Percentiles rank a stretch among this genome's conserved stretches.
Conservation (phyloP, 2,888 invertebrate species). For the Ctena decussata region DNA sequence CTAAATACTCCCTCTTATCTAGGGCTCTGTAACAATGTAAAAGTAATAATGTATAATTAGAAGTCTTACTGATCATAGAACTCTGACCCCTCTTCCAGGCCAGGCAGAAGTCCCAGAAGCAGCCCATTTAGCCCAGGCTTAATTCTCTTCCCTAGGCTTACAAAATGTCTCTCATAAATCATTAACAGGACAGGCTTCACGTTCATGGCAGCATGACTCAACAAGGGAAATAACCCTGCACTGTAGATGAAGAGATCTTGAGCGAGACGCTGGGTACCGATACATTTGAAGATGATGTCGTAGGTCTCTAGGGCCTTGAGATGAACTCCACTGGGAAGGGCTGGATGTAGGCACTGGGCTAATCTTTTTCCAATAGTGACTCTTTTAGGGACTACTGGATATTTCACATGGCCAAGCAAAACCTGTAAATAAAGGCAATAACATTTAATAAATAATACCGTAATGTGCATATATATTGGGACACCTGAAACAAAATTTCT, state of each 20-base stretch:
- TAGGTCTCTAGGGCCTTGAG: conserved; percentile 96
- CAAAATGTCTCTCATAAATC: conserved; percentile 95
- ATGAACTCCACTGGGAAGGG: conserved; percentile 96
- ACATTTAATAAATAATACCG: too few species aligned
- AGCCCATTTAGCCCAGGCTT: conserved; percentile 95
- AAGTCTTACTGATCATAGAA: conserved; percentile 92
- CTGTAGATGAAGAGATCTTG: conserved; percentile 94
- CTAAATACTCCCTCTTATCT: too few species aligned
- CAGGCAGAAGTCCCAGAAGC: conserved; percentile 95
- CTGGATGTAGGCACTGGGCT: conserved; percentile 97
- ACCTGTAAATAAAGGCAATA: conserved; percentile 90
- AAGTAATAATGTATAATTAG: too few species aligned
- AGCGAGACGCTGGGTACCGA: conserved; percentile 93
- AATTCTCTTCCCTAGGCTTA: conserved; percentile 92
- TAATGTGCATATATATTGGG: too few species aligned
- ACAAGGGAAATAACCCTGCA: conserved; percentile 94
- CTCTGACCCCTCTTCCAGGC: conserved; percentile 94
- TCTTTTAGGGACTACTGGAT: conserved; percentile 94
- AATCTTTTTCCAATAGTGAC: conserved; percentile 96
- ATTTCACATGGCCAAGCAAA: conserved; percentile 92
- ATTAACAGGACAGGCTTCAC: conserved; percentile 93
- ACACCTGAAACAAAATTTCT: too few species aligned
- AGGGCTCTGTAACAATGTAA: too few species aligned
- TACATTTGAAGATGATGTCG: conserved; percentile 95
- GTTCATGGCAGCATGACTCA: conserved; percentile 96